A percentile compares a stretch with the other conserved stretches of the same genome.
phyloP scores from a whole-genome alignment of 1,140 invertebrate species.

The Caenorhabditis inopinata region DNA sequence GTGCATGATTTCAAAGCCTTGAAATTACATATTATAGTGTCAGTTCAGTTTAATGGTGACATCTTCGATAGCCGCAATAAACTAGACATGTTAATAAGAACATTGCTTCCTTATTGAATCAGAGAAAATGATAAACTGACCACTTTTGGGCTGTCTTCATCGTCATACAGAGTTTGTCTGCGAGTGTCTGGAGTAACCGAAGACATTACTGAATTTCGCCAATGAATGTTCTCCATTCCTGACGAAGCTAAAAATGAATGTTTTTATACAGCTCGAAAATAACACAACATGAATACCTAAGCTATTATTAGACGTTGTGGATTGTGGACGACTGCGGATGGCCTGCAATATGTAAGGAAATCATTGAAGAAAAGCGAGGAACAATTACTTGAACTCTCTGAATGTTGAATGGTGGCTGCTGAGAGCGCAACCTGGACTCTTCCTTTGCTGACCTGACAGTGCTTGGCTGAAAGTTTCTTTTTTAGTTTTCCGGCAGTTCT shows the following conservation, averaged over 20 bases:
- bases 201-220: conserved; percentile 29
- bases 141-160: conserved; percentile 21
- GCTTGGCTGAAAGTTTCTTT: conserved; percentile 9
- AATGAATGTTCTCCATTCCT: conserved; percentile 35
- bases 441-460: conserved; percentile 32
- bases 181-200: conserved; percentile 1
- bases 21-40: too few relatives aligned
- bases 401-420: neutral
- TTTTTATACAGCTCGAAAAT: neutral
- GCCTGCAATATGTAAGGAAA: neutral
- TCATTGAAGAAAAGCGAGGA: neutral
- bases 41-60: too few relatives aligned
- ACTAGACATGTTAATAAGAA: neutral
- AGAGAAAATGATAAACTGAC: neutral
- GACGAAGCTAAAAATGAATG: conserved; percentile 19
- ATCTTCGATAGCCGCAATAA: neutral
- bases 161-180: conserved; percentile 26
- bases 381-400: neutral
- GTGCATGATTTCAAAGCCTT: too few relatives aligned
- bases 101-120: neutral
- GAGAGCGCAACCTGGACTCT: conserved; percentile 24
- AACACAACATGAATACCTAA: neutral
- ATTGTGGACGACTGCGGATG: neutral
- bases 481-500: too few relatives aligned
- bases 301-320: neutral